Percentiles rank a stretch among this genome's conserved stretches.
Evolutionary conservation across 1,140 invertebrate species (phyloP).

Genomic region (Microplitis mediator): DNA sequence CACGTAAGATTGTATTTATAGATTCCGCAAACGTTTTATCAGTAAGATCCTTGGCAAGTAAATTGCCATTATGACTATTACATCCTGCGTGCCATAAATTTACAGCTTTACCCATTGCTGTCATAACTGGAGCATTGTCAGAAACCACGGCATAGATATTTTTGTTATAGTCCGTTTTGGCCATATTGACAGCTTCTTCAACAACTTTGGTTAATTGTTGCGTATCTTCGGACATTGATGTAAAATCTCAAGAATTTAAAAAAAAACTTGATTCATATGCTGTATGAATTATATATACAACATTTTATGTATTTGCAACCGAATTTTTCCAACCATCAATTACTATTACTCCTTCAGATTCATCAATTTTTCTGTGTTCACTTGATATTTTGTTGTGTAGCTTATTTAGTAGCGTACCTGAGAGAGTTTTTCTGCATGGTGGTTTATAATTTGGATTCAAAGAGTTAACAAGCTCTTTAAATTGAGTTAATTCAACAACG

Average conservation of each 20-base stretch:
- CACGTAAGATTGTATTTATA: background rate
- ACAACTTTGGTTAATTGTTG: background rate
- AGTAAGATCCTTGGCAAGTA: conserved; percentile 13
- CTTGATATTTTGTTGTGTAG: background rate
- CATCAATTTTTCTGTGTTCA: background rate
- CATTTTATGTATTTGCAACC: background rate
- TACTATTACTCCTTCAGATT: background rate
- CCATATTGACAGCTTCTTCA: conserved; percentile 4
- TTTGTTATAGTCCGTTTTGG: conserved; percentile 22
- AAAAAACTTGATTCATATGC: conserved; percentile 2
- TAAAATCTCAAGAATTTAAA: background rate
- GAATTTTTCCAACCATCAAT: conserved; percentile 18
- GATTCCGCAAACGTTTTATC: background rate
- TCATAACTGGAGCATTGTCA: conserved; percentile 28
- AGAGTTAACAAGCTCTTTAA: background rate
- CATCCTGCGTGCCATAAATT: conserved; percentile 24
- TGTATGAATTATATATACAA: background rate
- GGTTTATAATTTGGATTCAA: background rate
- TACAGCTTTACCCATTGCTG: conserved; percentile 14
- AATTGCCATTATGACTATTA: conserved; percentile 23
- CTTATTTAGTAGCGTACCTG: background rate
- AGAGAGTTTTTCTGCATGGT: conserved; percentile 1
- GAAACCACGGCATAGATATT: conserved; percentile 23
- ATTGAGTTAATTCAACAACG: background rate
- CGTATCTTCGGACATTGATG: background rate